Conservation (phyloP, 1,140 invertebrate species). For the Steinernema feltiae region DNA sequence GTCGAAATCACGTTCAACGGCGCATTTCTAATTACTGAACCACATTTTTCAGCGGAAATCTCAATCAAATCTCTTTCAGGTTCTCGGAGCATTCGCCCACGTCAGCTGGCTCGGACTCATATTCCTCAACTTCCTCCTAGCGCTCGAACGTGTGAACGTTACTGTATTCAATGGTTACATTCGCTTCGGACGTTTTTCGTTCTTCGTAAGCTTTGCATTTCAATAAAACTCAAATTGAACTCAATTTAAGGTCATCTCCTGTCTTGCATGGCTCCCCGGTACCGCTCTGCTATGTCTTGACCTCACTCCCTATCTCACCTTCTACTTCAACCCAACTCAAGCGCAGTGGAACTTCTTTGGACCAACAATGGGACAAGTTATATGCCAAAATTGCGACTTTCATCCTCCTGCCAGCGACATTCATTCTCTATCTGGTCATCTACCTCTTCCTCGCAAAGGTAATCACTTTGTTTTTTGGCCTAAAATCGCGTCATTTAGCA, state of each 20-base stretch:
- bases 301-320: not conserved
- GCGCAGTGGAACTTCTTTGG: not conserved
- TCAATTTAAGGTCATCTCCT: not conserved
- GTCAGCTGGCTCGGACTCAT: not conserved
- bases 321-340: not conserved
- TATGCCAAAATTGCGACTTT: not conserved
- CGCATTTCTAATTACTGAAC: no score
- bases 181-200: no score
- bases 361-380: not conserved
- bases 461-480: not conserved
- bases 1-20: no score
- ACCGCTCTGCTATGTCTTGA: not conserved
- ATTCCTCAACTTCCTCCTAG: not conserved
- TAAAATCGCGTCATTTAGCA: not conserved
- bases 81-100: not conserved
- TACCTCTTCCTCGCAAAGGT: not conserved
- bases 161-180: not conserved
- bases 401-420: not conserved
- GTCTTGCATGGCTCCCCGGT: not conserved
- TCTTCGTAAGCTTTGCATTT: not conserved
- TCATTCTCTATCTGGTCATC: not conserved
- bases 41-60: no score
- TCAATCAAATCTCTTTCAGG: no score
- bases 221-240: not conserved
- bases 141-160: not conserved